Conservation (phyloP, 2,888 invertebrate genomes). For the Eucera pruinosa region DNA sequence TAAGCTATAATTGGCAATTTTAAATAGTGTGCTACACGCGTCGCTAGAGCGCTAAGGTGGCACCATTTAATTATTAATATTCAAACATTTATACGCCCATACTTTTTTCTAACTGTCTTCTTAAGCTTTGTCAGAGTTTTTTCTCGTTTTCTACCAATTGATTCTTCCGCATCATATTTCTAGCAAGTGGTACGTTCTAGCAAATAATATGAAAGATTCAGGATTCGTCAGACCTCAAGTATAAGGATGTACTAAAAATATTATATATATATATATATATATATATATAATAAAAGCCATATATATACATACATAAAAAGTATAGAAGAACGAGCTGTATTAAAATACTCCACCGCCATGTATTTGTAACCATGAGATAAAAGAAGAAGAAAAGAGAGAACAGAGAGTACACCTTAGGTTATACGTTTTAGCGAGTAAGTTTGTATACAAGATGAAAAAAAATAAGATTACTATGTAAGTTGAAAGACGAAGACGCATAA, state of each 20-base stretch:
- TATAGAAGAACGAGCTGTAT: conserved; percentile 78
- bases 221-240: conserved; percentile 83
- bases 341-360: conserved; percentile 82
- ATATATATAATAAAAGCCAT: conserved; percentile 68
- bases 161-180: conserved; percentile 62
- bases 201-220: conserved; percentile 79
- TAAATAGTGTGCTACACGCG: no score
- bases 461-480: conserved; percentile 67
- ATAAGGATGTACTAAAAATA: conserved; percentile 78
- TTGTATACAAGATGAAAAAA: conserved; percentile 81
- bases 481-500: conserved; percentile 46
- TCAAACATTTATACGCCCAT: not conserved
- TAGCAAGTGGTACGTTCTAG: conserved; percentile 67
- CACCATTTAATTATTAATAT: conserved; percentile 30
- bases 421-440: conserved; percentile 80
- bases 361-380: conserved; percentile 78
- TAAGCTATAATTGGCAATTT: no score
- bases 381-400: conserved; percentile 30
- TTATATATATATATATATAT: conserved; percentile 71
- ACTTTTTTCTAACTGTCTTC: not conserved
- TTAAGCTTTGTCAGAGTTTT: no score
- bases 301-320: conserved; percentile 74
- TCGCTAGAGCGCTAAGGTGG: no score
- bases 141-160: not conserved
- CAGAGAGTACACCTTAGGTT: conserved; percentile 80